Percentiles rank a stretch among this genome's conserved stretches.
These are phyloP conservation scores for Carapus acus DNA, from an alignment of 2,797 vertebrate species.

Conservation along the genomic window DNA sequence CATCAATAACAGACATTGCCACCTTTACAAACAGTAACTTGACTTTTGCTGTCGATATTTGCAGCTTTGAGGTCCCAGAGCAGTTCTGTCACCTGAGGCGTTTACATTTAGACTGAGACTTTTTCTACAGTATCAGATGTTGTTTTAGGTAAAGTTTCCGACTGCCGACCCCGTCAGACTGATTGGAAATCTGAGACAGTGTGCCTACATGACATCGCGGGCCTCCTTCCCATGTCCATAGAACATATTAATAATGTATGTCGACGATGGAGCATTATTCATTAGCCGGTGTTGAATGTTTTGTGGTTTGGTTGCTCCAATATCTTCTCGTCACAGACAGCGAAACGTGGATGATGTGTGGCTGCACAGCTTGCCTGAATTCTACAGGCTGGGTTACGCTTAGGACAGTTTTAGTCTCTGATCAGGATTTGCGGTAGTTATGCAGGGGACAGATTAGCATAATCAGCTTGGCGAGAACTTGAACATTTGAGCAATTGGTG, in stretches of 20 bases:
- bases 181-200: slow-evolving; percentile 52
- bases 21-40: no score
- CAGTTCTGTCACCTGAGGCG: slow-evolving; percentile 23
- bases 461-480: slow-evolving; percentile 51
- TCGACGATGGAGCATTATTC: slow-evolving; percentile 2
- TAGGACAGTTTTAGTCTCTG: slow-evolving; percentile 17
- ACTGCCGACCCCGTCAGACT: slow-evolving; percentile 8
- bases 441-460: slow-evolving; percentile 35
- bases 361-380: no score
- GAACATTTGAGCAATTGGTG: background rate
- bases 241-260: slow-evolving; percentile 47
- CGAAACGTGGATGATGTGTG: no score
- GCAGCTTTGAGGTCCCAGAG: no score
- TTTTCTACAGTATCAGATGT: slow-evolving; percentile 28
- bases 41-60: no score
- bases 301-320: background rate
- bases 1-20: no score
- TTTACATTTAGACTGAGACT: background rate
- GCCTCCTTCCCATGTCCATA: slow-evolving; percentile 18
- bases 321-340: background rate
- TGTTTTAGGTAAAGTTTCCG: slow-evolving; percentile 10
- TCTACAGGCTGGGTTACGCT: no score
- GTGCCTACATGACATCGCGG: background rate
- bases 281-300: background rate
- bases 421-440: slow-evolving; percentile 43